Base-by-base conservation (phyloP, 2,888 invertebrate genomes). In the Thera britannica region DNA sequence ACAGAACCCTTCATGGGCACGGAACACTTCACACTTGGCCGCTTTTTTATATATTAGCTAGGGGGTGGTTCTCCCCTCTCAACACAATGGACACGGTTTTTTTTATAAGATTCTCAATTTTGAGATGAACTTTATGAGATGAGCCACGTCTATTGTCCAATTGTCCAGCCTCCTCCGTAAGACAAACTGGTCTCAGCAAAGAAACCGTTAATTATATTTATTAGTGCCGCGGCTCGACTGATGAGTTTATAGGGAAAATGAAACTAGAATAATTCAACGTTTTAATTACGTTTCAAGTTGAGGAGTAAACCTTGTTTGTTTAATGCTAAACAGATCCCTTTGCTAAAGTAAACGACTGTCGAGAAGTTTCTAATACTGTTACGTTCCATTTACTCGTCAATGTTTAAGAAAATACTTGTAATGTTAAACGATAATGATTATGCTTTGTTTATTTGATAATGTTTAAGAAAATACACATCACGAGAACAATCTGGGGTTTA, bases 161-260 rank as follows among this genome's bases (percentile, higher is more conserved):
- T 23, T 38, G 41, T 41, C 41, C 44, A 54, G 44, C 34, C 54
- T 61, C 61, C 54, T 54, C 38, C 41, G 2, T 64, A 35, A 69
- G 66, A 71, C 66, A 70, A 71, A 73, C 72, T 68, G 69, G 65
- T 70, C 67, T 58, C 60, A 60, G 65, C 62, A 68, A 71, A 72
- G 72, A 69, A 70, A 72, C 71, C 68, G 63, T 67, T 71, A 70
- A 74, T 72, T 68, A 65, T 68, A 66, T 72, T 73, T 71, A 68
- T 74, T 68, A 68, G 66, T 35, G 65, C 49, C 65, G 62, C 49
- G 56, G 60, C 41, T 6, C 60, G n/a, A 8, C 23, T 58, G 62
- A 62, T 58, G 35, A 65, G 55, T 64, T 64, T 60, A 65, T 58
- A 52, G 64, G 55, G 49, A 60, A 58, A 58, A 63, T 67, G 58